phyloP scores from a whole-genome alignment of 2,797 vertebrate genomes.

The Malurus leucopterus region DNA sequence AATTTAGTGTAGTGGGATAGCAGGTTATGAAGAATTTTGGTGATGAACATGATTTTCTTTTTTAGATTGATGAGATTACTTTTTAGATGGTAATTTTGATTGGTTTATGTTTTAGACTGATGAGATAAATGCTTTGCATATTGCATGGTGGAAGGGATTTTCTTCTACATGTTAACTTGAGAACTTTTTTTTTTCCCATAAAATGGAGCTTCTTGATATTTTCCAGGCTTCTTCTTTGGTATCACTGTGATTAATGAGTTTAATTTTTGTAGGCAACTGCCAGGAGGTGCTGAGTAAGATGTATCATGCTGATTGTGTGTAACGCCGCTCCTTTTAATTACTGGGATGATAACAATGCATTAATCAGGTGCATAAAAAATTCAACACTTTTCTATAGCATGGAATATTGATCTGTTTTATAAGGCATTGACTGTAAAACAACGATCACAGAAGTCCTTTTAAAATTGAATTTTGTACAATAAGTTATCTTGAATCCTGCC shows the following conservation, averaged over 20 bases:
- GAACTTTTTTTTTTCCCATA: not conserved
- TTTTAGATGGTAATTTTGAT: not conserved
- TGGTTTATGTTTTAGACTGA: not conserved
- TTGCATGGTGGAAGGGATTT: not conserved
- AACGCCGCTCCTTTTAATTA: constrained; percentile 70
- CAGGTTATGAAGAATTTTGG: constrained; percentile 4
- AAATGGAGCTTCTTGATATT: constrained; percentile 45
- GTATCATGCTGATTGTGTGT: constrained; percentile 57
- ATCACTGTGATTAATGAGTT: constrained; percentile 73
- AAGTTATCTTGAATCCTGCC: not conserved
- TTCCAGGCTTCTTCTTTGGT: constrained; percentile 45
- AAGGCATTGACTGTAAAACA: constrained; percentile 17
- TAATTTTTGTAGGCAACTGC: constrained; percentile 72
- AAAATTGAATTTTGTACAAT: constrained; percentile 29
- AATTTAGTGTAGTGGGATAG: not conserved
- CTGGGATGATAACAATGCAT: constrained; percentile 60
- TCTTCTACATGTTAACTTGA: constrained; percentile 1
- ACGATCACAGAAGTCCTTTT: constrained; percentile 17
- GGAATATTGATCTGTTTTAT: constrained; percentile 42
- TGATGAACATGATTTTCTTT: not conserved
- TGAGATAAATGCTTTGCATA: constrained; percentile 2
- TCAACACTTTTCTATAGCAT: constrained; percentile 6
- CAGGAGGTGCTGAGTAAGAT: constrained; percentile 72
- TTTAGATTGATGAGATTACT: not conserved
- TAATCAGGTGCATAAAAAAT: constrained; percentile 57